Base-by-base conservation (phyloP, 1,140 invertebrate genomes). In the Colletes gigas region DNA sequence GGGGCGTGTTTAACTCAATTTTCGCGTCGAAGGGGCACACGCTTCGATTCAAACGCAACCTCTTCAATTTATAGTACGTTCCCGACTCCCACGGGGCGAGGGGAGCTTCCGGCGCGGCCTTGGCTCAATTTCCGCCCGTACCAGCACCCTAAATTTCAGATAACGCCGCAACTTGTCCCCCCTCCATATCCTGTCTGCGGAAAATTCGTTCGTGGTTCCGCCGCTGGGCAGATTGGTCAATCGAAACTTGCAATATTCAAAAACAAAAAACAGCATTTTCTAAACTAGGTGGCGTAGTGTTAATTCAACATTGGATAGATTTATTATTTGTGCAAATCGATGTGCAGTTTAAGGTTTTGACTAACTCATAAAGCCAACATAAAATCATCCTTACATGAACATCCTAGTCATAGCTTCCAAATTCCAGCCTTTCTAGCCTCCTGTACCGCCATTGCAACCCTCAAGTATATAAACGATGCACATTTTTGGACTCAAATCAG, bases 91-190 rank as follows among this genome's bases (percentile, higher is more conserved):
- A 71, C 67, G 65, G 78, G 68, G 72, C 79, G 41, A 52, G 71
- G 69, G 57, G 50, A 62, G 69, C 69, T 84, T 68, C 73, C 57
- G 82, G 67, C 71, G 73, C 54, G 70, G 84, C 70, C 84, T 82
- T 82, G 84, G 84, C 84, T 85, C 83, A 85, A 85, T 85, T 85
- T 85, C 83, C 83, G 84, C 59, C 30, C 50, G 44, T 44, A 52
- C 83, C 79, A 78, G 84, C 79, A 63, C 73, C 83, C 83, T 85
- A 85, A 85, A 85, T 85, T 85, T 84, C 72, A 84, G 83, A 85
- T 85, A 85, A 85, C 84, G 63, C 83, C 84, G 12, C 83, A 85
- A 85, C 84, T 85, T 85, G 84, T 85, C 83, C 30, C 30, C 84
- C 82, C 73, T 72, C 68, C 67, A 44, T 76, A 85, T 85, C 82